These are phyloP conservation scores for Carapus acus DNA, from an alignment of 2,797 vertebrate species.

Conservation along the genomic window DNA sequence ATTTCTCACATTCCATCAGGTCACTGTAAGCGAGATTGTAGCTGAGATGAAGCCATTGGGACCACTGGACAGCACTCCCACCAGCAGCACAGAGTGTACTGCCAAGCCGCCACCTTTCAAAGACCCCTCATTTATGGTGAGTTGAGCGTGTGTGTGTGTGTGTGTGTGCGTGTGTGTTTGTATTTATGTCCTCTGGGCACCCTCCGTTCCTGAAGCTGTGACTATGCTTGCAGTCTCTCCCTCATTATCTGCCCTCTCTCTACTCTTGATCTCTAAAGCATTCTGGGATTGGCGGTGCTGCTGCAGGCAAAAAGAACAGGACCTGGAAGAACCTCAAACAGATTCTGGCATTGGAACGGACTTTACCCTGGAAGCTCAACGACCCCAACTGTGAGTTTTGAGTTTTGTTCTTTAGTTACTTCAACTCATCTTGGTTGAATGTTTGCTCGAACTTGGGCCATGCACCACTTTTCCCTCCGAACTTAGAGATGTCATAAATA, in stretches of 20 bases:
- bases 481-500: too few relatives aligned
- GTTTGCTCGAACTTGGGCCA: not conserved
- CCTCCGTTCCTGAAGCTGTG: not conserved
- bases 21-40: constrained; percentile 62
- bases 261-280: constrained; percentile 69
- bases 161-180: too few relatives aligned
- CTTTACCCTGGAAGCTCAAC: constrained; percentile 91
- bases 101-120: constrained; percentile 85
- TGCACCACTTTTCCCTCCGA: not conserved
- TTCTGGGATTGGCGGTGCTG: constrained; percentile 92
- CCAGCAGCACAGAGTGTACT: constrained; percentile 69
- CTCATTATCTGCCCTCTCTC: not conserved
- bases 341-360: constrained; percentile 90
- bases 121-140: constrained; percentile 85
- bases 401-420: not conserved
- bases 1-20: constrained; percentile 53
- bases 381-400: constrained; percentile 90
- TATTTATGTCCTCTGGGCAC: too few relatives aligned
- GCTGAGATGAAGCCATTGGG: constrained; percentile 74
- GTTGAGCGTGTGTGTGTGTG: constrained; percentile 29
- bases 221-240: not conserved
- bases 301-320: constrained; percentile 96
- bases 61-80: constrained; percentile 65
- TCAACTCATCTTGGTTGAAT: too few relatives aligned
- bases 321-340: constrained; percentile 99